A percentile compares a stretch with the other conserved stretches of the same genome.
phyloP scores from a whole-genome alignment of 2,797 vertebrate species.

The Paramormyrops hopkinsi region DNA sequence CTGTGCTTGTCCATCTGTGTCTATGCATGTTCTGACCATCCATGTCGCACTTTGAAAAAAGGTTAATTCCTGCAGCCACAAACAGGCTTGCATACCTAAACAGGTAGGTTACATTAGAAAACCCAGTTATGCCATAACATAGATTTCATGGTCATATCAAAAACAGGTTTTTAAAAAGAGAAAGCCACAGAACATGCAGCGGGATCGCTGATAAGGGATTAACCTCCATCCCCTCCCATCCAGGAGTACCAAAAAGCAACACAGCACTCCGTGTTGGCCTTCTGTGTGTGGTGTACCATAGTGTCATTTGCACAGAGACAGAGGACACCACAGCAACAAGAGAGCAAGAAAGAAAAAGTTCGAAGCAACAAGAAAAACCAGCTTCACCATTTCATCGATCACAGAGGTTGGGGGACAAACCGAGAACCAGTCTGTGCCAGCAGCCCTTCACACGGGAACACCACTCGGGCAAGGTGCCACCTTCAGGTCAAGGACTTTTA shows the following conservation, averaged over 20 bases:
- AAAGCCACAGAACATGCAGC: background rate
- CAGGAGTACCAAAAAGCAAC: background rate
- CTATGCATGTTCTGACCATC: background rate
- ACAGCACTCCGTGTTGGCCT: background rate
- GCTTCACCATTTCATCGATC: constrained; percentile 3
- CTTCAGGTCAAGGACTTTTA: background rate
- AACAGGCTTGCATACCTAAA: background rate
- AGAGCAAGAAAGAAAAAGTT: background rate
- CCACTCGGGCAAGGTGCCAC: background rate
- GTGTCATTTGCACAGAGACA: background rate
- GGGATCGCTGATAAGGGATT: background rate
- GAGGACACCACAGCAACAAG: background rate
- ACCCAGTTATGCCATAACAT: background rate
- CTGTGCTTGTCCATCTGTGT: background rate
- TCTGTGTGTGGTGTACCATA: background rate
- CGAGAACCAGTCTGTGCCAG: background rate
- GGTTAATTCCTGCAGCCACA: background rate
- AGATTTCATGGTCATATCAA: background rate
- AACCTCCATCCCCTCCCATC: background rate
- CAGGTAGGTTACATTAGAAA: background rate
- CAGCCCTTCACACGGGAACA: background rate
- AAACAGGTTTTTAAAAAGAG: background rate
- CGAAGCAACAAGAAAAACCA: constrained; percentile 11
- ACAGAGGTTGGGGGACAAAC: background rate
- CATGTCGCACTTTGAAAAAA: background rate